Percentiles rank a stretch among this genome's conserved stretches.
Evolutionary conservation across 2,113 vertebrate species (phyloP).

Genomic region (Fregetta grallaria): DNA sequence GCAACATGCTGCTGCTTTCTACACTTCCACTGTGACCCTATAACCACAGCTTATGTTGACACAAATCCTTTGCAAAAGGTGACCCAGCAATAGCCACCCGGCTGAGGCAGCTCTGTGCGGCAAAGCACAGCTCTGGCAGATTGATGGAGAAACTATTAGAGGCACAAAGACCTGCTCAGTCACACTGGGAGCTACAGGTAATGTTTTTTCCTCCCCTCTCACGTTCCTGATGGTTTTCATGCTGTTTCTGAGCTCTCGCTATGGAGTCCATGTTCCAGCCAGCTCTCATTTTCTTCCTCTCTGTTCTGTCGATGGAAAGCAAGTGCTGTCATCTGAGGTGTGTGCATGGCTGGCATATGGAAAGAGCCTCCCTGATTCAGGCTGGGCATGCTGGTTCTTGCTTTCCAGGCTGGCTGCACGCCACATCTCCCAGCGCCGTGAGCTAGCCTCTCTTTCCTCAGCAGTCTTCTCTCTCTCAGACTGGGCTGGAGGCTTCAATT

Average conservation of each 20-base stretch:
- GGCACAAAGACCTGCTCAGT: not conserved
- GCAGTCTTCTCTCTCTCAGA: not conserved
- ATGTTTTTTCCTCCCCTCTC: not conserved
- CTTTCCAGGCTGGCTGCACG: not conserved
- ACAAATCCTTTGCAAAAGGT: not conserved
- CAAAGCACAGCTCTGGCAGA: not conserved
- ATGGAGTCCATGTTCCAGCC: not conserved
- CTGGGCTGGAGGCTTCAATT: not conserved
- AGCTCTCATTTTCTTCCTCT: not conserved
- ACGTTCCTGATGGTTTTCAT: not conserved
- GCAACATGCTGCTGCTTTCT: not conserved
- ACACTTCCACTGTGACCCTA: not conserved
- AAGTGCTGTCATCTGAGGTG: not conserved
- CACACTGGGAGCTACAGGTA: not conserved
- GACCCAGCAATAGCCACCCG: not conserved
- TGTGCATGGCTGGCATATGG: not conserved
- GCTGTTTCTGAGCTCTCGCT: not conserved
- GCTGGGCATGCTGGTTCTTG: not conserved
- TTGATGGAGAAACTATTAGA: not conserved
- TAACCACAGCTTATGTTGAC: not conserved
- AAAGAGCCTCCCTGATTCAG: not conserved
- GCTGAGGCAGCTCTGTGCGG: not conserved
- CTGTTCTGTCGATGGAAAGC: not conserved
- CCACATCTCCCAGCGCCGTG: fast-evolving
- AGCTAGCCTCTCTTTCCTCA: not conserved